These are phyloP conservation scores for Gavia stellata DNA, from an alignment of 2,113 vertebrate species.

Conservation along the genomic window DNA sequence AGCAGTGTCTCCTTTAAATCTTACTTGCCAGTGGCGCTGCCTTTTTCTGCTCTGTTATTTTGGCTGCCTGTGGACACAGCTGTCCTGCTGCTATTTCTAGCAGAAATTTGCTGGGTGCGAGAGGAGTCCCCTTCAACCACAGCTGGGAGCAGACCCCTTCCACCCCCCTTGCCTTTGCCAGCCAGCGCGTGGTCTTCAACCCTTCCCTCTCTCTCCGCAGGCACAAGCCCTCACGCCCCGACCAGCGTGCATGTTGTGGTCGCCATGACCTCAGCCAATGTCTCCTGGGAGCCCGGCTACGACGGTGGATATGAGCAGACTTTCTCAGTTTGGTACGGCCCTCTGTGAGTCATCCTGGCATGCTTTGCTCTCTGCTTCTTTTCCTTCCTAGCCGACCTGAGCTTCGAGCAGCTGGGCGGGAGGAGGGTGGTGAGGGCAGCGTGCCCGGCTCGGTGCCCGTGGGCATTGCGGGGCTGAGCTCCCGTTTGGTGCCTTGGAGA, in stretches of 20 bases:
- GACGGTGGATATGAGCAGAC: slow-evolving; percentile 99
- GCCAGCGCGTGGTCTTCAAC: fast-evolving
- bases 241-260: slow-evolving; percentile 87
- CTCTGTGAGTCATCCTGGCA: slow-evolving; percentile 99
- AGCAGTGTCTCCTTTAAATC: background rate
- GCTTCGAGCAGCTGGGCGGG: background rate
- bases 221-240: slow-evolving; percentile 97
- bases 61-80: background rate
- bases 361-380: slow-evolving; percentile 97
- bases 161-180: background rate
- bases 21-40: background rate
- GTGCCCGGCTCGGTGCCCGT: background rate
- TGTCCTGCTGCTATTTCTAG: background rate
- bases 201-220: slow-evolving; percentile 64
- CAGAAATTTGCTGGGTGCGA: background rate
- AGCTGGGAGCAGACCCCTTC: background rate
- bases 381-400: slow-evolving; percentile 56
- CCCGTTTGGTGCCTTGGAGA: background rate
- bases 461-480: background rate
- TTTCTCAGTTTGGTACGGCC: slow-evolving; percentile 99
- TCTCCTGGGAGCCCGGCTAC: slow-evolving; percentile 98
- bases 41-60: background rate
- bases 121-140: fast-evolving
- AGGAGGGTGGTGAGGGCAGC: background rate
- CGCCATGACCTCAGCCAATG: slow-evolving; percentile 93